These are phyloP conservation scores for Catharus ustulatus DNA, from an alignment of 2,797 vertebrate species.

Conservation along the genomic window DNA sequence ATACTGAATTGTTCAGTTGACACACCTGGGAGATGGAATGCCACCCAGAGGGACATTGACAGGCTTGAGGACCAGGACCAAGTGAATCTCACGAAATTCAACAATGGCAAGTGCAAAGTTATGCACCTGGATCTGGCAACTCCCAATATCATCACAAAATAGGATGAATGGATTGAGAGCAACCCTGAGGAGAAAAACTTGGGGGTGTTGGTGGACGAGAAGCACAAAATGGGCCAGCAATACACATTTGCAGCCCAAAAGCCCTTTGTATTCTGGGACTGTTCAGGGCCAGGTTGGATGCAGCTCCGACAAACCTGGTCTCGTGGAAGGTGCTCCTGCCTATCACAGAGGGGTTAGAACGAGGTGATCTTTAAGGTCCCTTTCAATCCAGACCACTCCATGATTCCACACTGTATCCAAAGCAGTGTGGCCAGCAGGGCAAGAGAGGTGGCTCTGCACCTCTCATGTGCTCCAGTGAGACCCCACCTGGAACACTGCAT, in stretches of 20 bases:
- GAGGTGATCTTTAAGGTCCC: background rate
- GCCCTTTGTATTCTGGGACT: too few species aligned
- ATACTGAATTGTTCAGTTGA: background rate
- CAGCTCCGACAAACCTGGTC: background rate
- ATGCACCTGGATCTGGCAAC: background rate
- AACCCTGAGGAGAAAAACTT: background rate
- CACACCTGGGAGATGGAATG: background rate
- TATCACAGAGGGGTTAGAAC: accelerated
- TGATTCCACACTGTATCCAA: background rate
- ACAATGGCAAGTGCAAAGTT: background rate
- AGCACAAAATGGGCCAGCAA: background rate
- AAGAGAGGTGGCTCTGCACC: background rate
- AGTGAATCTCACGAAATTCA: background rate
- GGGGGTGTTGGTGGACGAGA: background rate
- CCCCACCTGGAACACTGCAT: too few species aligned
- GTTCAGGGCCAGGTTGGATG: background rate
- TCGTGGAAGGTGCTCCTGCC: background rate
- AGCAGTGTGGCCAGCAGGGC: accelerated
- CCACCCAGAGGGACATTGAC: background rate
- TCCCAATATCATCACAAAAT: accelerated
- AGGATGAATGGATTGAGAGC: background rate
- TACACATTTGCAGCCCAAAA: background rate
- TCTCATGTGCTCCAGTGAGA: background rate
- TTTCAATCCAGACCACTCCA: background rate
- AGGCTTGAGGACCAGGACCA: background rate